Conservation (phyloP, 1,140 invertebrate genomes). For the Leguminivora glycinivorella region DNA sequence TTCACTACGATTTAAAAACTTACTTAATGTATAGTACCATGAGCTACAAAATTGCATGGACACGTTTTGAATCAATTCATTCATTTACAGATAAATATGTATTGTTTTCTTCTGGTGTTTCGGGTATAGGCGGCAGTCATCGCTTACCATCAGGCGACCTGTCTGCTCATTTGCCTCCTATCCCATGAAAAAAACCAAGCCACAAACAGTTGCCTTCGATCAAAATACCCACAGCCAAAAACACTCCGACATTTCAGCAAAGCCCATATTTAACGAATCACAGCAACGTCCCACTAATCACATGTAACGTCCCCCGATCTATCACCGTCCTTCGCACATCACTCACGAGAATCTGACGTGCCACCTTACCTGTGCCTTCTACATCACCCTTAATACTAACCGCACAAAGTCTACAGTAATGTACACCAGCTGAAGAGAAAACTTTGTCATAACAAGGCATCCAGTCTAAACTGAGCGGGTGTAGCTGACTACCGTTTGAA, state of each 20-base stretch:
- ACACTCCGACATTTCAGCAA: neutral
- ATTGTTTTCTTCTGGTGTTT: too few relatives aligned
- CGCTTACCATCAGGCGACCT: too few relatives aligned
- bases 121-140: too few relatives aligned
- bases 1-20: too few relatives aligned
- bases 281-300: constrained; percentile 63
- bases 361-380: constrained; percentile 29
- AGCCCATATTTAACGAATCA: neutral
- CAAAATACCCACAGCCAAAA: neutral
- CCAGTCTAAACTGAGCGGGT: constrained; percentile 43
- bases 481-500: constrained; percentile 30
- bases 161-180: too few relatives aligned
- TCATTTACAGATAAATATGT: too few relatives aligned
- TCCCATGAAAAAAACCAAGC: too few relatives aligned
- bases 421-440: constrained; percentile 30
- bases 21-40: too few relatives aligned
- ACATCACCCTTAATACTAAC: constrained; percentile 34
- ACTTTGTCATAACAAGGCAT: constrained; percentile 36
- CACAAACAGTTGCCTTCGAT: neutral
- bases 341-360: constrained; percentile 48
- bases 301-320: constrained; percentile 61
- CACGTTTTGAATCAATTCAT: neutral
- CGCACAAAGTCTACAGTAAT: constrained; percentile 40
- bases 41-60: too few relatives aligned
- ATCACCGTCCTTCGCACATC: constrained; percentile 63